Evolutionary conservation across 2,113 vertebrate genomes (phyloP).

Genomic region (Macrotus californicus): DNA sequence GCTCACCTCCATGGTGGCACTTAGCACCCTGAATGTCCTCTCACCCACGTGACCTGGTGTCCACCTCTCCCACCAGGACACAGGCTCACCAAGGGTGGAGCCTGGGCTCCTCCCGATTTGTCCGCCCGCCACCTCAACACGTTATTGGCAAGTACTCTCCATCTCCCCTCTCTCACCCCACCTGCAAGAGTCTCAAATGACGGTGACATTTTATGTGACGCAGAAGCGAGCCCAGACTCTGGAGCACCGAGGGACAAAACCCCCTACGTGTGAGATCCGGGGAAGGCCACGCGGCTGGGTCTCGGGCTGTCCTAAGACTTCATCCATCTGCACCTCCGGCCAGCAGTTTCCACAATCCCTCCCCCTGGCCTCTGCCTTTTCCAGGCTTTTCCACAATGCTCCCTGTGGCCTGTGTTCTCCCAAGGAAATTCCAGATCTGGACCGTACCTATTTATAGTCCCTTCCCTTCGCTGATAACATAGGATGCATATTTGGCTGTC

Average conservation of each 20-base stretch:
- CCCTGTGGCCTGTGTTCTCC: conserved; percentile 10
- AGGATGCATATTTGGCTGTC: background rate
- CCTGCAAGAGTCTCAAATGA: background rate
- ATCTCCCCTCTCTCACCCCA: background rate
- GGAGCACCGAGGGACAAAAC: background rate
- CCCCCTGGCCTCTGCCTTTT: background rate
- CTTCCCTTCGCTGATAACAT: background rate
- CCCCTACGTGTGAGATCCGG: background rate
- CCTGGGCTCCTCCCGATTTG: background rate
- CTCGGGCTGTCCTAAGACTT: background rate
- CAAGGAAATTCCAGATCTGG: conserved; percentile 46
- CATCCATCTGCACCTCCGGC: background rate
- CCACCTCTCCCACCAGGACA: background rate
- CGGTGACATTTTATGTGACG: background rate
- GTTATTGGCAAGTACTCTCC: background rate
- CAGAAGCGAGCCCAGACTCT: background rate
- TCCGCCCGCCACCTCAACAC: background rate
- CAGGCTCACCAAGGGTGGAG: background rate
- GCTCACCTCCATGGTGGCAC: rapidly evolving
- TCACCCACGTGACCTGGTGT: background rate
- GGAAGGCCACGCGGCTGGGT: background rate
- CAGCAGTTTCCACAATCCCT: background rate
- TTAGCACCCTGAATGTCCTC: too few species aligned
- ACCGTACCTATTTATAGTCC: conserved; percentile 44
- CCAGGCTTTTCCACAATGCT: background rate